A percentile compares a stretch with the other conserved stretches of the same genome.
Evolutionary conservation across 2,888 invertebrate genomes (phyloP).

Genomic region (Eumerus sabulonum): DNA sequence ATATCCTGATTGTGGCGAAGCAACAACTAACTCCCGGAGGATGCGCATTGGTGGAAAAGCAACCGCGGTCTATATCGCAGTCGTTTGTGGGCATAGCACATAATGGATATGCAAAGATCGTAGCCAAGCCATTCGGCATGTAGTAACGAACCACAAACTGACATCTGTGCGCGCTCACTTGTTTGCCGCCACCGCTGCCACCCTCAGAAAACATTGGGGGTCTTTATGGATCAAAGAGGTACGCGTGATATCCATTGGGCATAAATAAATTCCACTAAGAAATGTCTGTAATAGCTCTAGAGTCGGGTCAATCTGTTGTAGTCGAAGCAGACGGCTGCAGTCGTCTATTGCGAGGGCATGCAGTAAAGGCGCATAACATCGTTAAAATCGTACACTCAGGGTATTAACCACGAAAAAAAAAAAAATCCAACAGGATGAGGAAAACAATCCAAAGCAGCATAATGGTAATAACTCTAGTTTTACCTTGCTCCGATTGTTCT

Average conservation of each 20-base stretch:
- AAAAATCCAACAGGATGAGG: slow-evolving; percentile 2
- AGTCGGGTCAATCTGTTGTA: slow-evolving; percentile 60
- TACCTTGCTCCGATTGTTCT: too few species aligned
- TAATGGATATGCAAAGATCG: slow-evolving; percentile 65
- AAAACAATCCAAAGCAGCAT: slow-evolving; percentile 7
- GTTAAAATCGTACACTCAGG: slow-evolving; percentile 61
- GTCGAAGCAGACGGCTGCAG: slow-evolving; percentile 29
- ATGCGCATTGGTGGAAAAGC: slow-evolving; percentile 49
- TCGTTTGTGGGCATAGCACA: slow-evolving; percentile 51
- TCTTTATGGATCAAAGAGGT: slow-evolving; percentile 78
- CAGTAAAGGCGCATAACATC: slow-evolving; percentile 62
- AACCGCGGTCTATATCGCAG: slow-evolving; percentile 43
- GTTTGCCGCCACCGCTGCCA: slow-evolving; percentile 23
- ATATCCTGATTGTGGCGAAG: slow-evolving; percentile 59
- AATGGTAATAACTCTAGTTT: slow-evolving; percentile 15
- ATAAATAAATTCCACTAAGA: slow-evolving; percentile 69
- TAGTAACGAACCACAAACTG: slow-evolving; percentile 63
- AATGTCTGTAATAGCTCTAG: slow-evolving; percentile 67
- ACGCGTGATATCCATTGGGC: slow-evolving; percentile 79
- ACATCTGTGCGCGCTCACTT: slow-evolving; percentile 64
- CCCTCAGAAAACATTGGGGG: slow-evolving; percentile 71
- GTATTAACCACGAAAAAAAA: slow-evolving; percentile 33
- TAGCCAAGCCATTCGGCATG: slow-evolving; percentile 53
- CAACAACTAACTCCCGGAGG: slow-evolving; percentile 56
- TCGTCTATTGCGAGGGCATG: slow-evolving; percentile 61